phyloP scores from a whole-genome alignment of 1,140 invertebrate species.

The Batillaria attramentaria region DNA sequence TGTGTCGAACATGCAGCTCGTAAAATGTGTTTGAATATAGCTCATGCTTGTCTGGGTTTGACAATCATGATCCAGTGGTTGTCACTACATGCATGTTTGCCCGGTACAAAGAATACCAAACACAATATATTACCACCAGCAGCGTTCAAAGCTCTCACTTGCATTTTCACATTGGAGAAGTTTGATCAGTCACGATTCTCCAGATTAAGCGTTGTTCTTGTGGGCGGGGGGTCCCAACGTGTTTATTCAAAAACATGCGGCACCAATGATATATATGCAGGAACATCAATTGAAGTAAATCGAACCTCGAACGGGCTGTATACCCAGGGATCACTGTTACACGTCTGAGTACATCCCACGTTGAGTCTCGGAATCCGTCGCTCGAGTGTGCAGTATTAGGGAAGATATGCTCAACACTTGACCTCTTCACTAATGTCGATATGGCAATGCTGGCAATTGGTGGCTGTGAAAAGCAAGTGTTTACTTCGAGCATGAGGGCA shows the following conservation, averaged over 20 bases:
- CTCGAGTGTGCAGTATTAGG: not conserved
- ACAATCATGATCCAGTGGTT: too few relatives aligned
- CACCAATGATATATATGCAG: not conserved
- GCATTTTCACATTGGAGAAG: not conserved
- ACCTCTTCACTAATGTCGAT: not conserved
- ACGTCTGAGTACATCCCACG: conserved; percentile 4
- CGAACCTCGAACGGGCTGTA: not conserved
- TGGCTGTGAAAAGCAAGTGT: conserved; percentile 6
- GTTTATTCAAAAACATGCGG: not conserved
- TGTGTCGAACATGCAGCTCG: too few relatives aligned
- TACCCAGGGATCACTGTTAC: not conserved
- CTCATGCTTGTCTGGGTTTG: too few relatives aligned
- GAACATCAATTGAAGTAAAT: conserved; percentile 8
- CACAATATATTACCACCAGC: too few relatives aligned
- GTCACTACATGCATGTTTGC: too few relatives aligned
- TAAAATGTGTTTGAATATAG: too few relatives aligned
- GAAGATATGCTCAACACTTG: not conserved
- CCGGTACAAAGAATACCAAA: too few relatives aligned
- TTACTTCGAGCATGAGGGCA: not conserved
- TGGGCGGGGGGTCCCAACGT: not conserved
- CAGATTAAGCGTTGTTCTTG: too few relatives aligned
- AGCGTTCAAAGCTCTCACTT: not conserved
- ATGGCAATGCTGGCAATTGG: conserved; percentile 1
- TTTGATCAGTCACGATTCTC: not conserved
- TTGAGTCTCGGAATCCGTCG: not conserved